A percentile compares a stretch with the other conserved stretches of the same genome.
These are phyloP conservation scores for Pyrrhia umbra DNA, from an alignment of 2,888 invertebrate genomes.

Conservation along the genomic window DNA sequence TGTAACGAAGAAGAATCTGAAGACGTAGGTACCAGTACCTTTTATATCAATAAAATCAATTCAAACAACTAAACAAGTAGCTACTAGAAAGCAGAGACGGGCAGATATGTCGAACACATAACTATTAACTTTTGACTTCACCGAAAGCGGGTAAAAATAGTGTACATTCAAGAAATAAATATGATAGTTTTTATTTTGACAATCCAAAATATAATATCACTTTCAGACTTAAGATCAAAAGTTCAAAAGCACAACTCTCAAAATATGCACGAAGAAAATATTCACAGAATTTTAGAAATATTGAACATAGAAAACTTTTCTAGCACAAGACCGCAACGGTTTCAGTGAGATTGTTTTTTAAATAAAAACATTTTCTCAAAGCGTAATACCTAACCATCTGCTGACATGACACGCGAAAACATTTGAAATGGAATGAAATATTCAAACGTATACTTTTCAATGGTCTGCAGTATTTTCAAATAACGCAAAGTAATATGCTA, in stretches of 20 bases:
- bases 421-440: constrained; percentile 57
- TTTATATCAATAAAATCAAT: no score
- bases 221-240: background rate
- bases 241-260: constrained; percentile 10
- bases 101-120: no score
- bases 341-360: constrained; percentile 34
- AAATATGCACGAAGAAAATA: background rate
- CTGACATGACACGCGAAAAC: constrained; percentile 40
- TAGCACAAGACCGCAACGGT: constrained; percentile 17
- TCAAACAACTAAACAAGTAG: no score
- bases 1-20: no score
- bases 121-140: no score
- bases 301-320: constrained; percentile 19
- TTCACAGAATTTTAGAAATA: constrained; percentile 8
- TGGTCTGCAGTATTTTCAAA: constrained; percentile 64
- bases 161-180: no score
- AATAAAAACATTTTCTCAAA: constrained; percentile 44
- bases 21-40: no score
- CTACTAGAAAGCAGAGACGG: no score
- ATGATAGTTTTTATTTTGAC: no score
- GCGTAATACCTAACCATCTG: constrained; percentile 21
- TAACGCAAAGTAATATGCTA: constrained; percentile 70
- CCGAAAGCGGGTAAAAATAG: no score
- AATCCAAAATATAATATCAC: background rate
- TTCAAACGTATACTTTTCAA: constrained; percentile 59